These are phyloP conservation scores for Ceyx margarethae DNA, from an alignment of 2,113 vertebrate species.

Conservation along the genomic window DNA sequence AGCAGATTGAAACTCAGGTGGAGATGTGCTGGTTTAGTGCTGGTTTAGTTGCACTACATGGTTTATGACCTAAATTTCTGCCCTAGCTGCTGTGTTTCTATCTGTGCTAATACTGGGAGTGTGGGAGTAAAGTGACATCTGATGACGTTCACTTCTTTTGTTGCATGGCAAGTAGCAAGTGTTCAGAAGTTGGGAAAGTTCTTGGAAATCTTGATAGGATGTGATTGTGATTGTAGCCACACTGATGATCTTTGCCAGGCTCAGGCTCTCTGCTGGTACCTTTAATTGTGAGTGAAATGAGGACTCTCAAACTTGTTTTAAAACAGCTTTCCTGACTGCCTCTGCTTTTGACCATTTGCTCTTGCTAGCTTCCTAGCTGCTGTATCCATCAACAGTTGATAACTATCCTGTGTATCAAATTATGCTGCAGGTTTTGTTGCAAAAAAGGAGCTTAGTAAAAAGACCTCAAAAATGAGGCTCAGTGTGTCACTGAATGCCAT, in stretches of 20 bases:
- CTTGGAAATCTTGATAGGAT: background rate
- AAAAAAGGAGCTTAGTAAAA: background rate
- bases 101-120: background rate
- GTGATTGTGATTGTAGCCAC: background rate
- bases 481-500: background rate
- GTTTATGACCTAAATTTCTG: background rate
- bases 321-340: background rate
- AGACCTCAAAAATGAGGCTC: background rate
- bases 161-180: background rate
- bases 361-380: background rate
- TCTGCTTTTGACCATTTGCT: background rate
- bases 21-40: background rate
- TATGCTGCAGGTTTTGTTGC: background rate
- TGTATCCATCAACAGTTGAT: background rate
- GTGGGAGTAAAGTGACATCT: background rate
- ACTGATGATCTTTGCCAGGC: background rate
- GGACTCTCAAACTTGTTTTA: slow-evolving; percentile 2
- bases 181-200: background rate
- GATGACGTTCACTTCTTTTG: background rate
- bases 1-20: background rate
- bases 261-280: background rate
- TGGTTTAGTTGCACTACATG: background rate
- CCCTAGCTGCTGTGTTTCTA: background rate
- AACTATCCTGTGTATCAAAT: background rate
- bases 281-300: background rate